Percentiles rank a stretch among this genome's conserved stretches.
phyloP scores from a whole-genome alignment of 2,797 vertebrate species.

The Remorina albescens region DNA sequence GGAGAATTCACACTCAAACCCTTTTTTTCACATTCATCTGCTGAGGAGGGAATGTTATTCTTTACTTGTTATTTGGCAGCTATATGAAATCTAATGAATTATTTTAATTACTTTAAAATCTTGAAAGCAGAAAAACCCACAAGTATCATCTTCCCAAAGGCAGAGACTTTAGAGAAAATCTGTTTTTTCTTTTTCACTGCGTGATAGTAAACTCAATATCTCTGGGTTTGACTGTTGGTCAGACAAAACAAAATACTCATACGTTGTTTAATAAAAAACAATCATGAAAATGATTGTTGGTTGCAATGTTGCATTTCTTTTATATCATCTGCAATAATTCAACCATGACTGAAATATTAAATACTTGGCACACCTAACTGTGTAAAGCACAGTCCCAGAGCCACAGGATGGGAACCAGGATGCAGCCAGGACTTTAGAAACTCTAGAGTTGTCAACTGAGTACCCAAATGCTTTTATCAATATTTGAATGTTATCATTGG shows the following conservation, averaged over 20 bases:
- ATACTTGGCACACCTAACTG: background rate
- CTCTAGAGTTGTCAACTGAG: background rate
- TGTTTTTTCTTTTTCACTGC: background rate
- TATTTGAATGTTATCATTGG: conserved; percentile 21
- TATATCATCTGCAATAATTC: background rate
- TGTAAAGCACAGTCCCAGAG: too few relatives aligned
- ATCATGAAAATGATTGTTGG: background rate
- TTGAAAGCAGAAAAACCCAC: background rate
- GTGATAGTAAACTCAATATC: background rate
- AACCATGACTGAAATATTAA: background rate
- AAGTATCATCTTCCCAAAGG: background rate
- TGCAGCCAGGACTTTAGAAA: too few relatives aligned
- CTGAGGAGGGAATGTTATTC: background rate
- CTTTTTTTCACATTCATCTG: background rate
- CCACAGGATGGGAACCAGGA: too few relatives aligned
- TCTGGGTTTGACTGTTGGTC: background rate
- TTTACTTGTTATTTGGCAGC: background rate
- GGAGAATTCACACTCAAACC: background rate
- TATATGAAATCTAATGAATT: background rate
- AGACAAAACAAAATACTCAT: background rate
- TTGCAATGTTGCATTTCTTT: background rate
- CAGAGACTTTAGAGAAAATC: background rate
- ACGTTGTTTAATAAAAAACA: background rate
- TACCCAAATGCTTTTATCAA: background rate
- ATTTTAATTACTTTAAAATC: background rate